Conservation (phyloP, 2,888 invertebrate species). For the Mythimna albipuncta region DNA sequence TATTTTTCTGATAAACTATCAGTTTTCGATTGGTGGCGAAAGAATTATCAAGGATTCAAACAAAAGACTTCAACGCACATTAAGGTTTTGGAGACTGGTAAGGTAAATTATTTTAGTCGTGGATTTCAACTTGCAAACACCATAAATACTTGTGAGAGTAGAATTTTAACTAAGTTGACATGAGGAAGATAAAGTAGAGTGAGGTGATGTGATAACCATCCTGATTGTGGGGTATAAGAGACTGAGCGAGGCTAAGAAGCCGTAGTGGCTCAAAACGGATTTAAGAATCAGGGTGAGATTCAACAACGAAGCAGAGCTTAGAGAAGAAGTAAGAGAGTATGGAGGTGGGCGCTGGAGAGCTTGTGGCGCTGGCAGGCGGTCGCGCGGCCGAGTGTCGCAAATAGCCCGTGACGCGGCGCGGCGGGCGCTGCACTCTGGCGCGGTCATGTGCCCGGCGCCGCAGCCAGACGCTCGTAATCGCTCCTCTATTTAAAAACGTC, state of each 20-base stretch:
- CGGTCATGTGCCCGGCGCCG: slow-evolving; percentile 88
- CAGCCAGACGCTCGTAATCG: slow-evolving; percentile 88
- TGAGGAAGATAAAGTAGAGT: not conserved
- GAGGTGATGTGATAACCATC: not conserved
- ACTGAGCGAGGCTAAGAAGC: not conserved
- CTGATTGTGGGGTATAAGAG: not conserved
- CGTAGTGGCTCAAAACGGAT: not conserved
- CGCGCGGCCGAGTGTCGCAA: slow-evolving; percentile 77
- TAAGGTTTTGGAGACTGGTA: slow-evolving; percentile 28
- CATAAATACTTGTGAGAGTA: not conserved
- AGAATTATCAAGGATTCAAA: slow-evolving; percentile 49
- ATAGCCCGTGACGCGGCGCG: slow-evolving; percentile 86
- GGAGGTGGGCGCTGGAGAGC: slow-evolving; percentile 45
- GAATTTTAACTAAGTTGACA: not conserved
- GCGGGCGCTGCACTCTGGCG: slow-evolving; percentile 89
- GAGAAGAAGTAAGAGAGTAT: not conserved
- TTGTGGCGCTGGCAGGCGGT: slow-evolving; percentile 38
- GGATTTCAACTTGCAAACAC: not conserved
- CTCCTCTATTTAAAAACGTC: slow-evolving; percentile 89
- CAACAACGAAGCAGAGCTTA: not conserved
- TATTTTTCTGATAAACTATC: slow-evolving; percentile 62
- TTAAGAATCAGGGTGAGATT: not conserved
- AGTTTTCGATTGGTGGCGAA: slow-evolving; percentile 45
- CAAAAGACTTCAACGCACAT: slow-evolving; percentile 77
- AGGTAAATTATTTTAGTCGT: not conserved